Evolutionary conservation across 2,113 vertebrate species (phyloP).

Genomic region (Scartelaos histophorus): DNA sequence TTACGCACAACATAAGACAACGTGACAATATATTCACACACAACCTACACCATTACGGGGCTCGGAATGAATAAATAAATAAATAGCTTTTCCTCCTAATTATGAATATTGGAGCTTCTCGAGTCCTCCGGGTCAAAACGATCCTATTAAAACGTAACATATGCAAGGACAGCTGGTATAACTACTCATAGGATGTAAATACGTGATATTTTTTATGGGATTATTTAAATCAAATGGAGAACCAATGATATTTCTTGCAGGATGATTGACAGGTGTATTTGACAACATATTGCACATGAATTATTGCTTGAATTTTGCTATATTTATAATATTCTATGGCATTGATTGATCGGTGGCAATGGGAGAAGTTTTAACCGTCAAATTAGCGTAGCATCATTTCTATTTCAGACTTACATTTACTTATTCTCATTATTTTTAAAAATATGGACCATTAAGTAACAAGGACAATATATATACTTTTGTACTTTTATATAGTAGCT

Average conservation of each 20-base stretch:
- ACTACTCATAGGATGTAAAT: not conserved
- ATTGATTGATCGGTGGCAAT: not conserved
- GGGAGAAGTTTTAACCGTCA: not conserved
- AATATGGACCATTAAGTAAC: too few species aligned
- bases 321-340: not conserved
- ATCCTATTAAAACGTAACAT: slow-evolving; percentile 1
- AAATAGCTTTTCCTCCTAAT: not conserved
- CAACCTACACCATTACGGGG: not conserved
- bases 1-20: not conserved
- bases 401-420: too few species aligned
- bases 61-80: slow-evolving; percentile 2
- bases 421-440: too few species aligned
- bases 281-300: not conserved
- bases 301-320: not conserved
- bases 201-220: not conserved
- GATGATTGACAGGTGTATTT: not conserved
- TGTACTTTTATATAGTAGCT: too few species aligned
- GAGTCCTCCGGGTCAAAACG: not conserved
- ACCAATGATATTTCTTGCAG: not conserved
- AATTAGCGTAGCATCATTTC: too few species aligned
- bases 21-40: not conserved
- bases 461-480: too few species aligned
- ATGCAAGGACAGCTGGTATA: not conserved
- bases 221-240: not conserved
- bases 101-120: not conserved